Evolutionary conservation across 2,888 invertebrate genomes (phyloP).

Genomic region (Platycheirus rosarum): DNA sequence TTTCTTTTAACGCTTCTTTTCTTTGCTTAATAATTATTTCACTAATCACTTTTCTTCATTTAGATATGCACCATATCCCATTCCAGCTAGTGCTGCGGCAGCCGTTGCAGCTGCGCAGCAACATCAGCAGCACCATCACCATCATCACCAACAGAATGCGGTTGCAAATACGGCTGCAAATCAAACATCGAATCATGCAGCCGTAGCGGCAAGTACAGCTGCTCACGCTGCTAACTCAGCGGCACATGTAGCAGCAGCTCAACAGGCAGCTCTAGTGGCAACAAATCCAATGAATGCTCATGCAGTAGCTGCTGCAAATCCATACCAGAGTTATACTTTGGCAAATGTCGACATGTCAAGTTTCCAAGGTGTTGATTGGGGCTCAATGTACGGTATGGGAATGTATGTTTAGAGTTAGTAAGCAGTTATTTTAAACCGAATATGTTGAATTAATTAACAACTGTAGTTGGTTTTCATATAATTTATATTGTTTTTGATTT

Average conservation of each 20-base stretch:
- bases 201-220: slow-evolving; percentile 61
- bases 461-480: slow-evolving; percentile 67
- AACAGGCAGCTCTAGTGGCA: slow-evolving; percentile 80
- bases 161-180: slow-evolving; percentile 57
- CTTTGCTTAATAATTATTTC: neutral
- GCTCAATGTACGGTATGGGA: slow-evolving; percentile 95
- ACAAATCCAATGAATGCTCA: slow-evolving; percentile 84
- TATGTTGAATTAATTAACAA: slow-evolving; percentile 31
- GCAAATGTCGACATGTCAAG: slow-evolving; percentile 96
- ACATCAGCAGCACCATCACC: slow-evolving; percentile 74
- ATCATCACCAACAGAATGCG: slow-evolving; percentile 76
- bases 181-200: slow-evolving; percentile 73
- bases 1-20: slow-evolving; percentile 20
- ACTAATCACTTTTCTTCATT: slow-evolving; percentile 69
- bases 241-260: slow-evolving; percentile 83
- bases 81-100: slow-evolving; percentile 84
- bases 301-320: slow-evolving; percentile 86
- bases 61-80: slow-evolving; percentile 87
- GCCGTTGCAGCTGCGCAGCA: slow-evolving; percentile 83
- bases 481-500: slow-evolving; percentile 20
- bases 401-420: slow-evolving; percentile 88
- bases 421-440: slow-evolving; percentile 19
- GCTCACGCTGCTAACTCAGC: slow-evolving; percentile 66
- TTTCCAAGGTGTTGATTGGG: slow-evolving; percentile 96
- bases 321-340: slow-evolving; percentile 90